Conservation (phyloP, 2,888 invertebrate genomes). For the Eudemis profundana region DNA sequence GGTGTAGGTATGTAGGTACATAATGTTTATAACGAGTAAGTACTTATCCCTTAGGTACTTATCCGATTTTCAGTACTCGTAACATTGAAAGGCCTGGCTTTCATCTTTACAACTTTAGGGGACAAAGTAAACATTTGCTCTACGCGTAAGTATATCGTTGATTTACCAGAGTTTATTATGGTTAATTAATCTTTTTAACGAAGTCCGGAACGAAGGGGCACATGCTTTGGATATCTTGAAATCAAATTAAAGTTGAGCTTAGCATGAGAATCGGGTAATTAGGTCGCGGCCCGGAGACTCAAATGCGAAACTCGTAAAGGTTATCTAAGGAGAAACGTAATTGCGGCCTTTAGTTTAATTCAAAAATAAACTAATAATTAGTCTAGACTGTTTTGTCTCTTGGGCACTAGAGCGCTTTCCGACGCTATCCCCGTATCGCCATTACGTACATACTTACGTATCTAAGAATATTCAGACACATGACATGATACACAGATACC, state of each 20-base stretch:
- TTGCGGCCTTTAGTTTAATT: not conserved
- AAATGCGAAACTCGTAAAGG: not conserved
- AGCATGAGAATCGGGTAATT: slow-evolving; percentile 15
- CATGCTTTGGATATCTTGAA: slow-evolving; percentile 7
- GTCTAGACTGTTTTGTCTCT: not conserved
- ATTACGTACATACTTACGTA: too few relatives aligned
- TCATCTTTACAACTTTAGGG: not conserved
- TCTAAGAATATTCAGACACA: too few relatives aligned
- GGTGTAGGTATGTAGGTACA: too few relatives aligned
- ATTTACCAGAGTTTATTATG: not conserved
- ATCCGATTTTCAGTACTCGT: not conserved
- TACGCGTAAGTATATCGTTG: not conserved
- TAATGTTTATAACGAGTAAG: too few relatives aligned
- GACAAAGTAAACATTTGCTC: slow-evolving; percentile 11
- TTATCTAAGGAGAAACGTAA: slow-evolving; percentile 10
- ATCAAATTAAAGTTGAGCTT: slow-evolving; percentile 23
- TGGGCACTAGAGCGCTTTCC: too few relatives aligned
- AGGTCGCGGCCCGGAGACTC: slow-evolving; percentile 5
- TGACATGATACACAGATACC: too few relatives aligned
- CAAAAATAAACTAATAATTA: not conserved
- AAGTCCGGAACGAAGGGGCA: not conserved
- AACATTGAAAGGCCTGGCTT: not conserved
- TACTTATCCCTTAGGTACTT: too few relatives aligned
- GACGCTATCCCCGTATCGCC: too few relatives aligned
- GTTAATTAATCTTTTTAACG: slow-evolving; percentile 22